Base-by-base conservation (phyloP, 2,888 invertebrate genomes). In the Onthophagus sagittarius region DNA sequence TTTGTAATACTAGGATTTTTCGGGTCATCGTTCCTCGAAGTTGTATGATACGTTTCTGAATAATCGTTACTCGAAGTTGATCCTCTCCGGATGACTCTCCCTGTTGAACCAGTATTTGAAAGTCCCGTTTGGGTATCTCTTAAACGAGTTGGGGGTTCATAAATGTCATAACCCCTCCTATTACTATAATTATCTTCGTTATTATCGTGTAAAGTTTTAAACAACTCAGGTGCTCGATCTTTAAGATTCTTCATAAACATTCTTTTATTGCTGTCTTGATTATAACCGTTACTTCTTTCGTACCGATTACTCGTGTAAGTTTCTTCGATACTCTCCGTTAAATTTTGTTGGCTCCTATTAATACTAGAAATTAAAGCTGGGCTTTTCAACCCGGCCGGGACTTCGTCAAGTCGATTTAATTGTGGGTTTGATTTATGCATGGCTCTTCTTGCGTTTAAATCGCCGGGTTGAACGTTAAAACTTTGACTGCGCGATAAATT, bases 331-430 rank as follows among this genome's bases (percentile, higher is more conserved):
- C 90, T 90, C 80, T 91, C 91, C 31, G 91, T 90, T 31, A 95
- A 85, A 83, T 95, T 94, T 75, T 92, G 89, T 82, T 94, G 94
- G 84, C 94, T 94, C 77, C 95, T 89, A 82, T 93, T 94, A 75
- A 95, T 93, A 77, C 94, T 93, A 73, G 94, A 94, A 62, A 96
- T 92, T 77, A 96, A 92, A 63, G 94, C 94, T 0, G 95, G 95
- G 83, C 94, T 95, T 83, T 95, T 94, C 6, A 94, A 85, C 11
- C 77, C 78, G 0, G 76, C 63, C 0, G 91, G 92, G 6, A 89
- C 90, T 81, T 92, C 92, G 77, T 91, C 90, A 69, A 93, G 85
- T 15, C 90, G 87, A 81, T 91, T 91, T 67, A 94, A 86, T 82
- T 94, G 93, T 53, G 94, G 92, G 84, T 92, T 94, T 2, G 93